A percentile compares a stretch with the other conserved stretches of the same genome.
phyloP scores from a whole-genome alignment of 1,140 invertebrate species.

The Oncopeltus fasciatus region DNA sequence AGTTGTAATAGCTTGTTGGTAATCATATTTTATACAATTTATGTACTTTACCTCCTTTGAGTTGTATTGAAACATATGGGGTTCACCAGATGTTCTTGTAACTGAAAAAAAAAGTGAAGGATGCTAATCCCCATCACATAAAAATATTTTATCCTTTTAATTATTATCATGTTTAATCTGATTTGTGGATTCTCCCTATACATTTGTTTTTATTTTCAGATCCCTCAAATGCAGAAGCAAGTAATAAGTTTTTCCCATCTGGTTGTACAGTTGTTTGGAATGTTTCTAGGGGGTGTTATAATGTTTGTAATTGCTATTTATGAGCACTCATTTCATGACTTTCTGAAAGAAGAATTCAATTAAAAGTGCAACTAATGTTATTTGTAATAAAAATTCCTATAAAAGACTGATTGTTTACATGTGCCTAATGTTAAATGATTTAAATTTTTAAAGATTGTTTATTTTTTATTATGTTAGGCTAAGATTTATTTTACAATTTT shows the following conservation, averaged over 20 bases:
- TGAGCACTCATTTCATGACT: constrained; percentile 35
- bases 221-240: constrained; percentile 29
- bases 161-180: not conserved
- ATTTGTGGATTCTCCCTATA: no score
- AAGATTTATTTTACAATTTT: no score
- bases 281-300: constrained; percentile 49
- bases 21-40: no score
- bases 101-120: no score
- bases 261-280: constrained; percentile 45
- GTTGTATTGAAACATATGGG: no score
- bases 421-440: no score
- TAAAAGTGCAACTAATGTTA: not conserved
- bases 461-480: no score
- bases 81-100: no score
- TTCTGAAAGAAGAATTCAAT: not conserved
- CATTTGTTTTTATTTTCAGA: constrained; percentile 31
- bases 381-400: not conserved
- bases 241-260: constrained; percentile 13
- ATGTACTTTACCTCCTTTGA: no score
- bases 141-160: not conserved
- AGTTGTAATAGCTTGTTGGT: no score
- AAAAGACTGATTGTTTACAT: not conserved
- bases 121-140: not conserved
- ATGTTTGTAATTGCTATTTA: constrained; percentile 62
- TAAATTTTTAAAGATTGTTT: no score